A percentile compares a stretch with the other conserved stretches of the same genome.
These are phyloP conservation scores for Leptopilina drosophilae DNA, from an alignment of 2,888 invertebrate genomes.

Conservation along the genomic window DNA sequence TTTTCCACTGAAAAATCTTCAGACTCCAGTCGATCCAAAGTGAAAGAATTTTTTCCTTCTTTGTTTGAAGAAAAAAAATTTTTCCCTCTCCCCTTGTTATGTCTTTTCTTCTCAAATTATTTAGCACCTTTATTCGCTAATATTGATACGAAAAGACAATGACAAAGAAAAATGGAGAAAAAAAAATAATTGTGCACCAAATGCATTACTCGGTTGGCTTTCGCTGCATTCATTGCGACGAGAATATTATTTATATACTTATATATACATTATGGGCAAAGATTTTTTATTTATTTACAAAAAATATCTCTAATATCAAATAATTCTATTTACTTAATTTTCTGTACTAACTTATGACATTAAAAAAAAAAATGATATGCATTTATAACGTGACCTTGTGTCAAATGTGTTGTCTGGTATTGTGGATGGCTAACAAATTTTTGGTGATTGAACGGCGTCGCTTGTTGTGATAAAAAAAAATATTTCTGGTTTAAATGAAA, in stretches of 20 bases:
- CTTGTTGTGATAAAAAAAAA: conserved; percentile 48
- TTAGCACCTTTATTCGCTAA: conserved; percentile 51
- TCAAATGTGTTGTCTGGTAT: conserved; percentile 73
- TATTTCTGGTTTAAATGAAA: background rate
- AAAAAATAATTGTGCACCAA: conserved; percentile 49
- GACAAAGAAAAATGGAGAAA: background rate
- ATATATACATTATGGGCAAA: conserved; percentile 59
- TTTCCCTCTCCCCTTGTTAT: conserved; percentile 54
- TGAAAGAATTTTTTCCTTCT: background rate
- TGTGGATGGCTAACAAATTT: conserved; percentile 72
- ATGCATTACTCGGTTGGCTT: conserved; percentile 68
- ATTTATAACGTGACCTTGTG: conserved; percentile 60
- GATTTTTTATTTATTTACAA: conserved; percentile 48
- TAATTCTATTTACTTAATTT: conserved; percentile 51
- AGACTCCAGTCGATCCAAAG: background rate
- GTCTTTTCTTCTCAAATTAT: conserved; percentile 51
- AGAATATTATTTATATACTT: conserved; percentile 37
- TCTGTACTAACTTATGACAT: conserved; percentile 60
- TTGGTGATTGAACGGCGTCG: conserved; percentile 62
- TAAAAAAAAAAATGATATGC: conserved; percentile 45
- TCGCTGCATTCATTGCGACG: conserved; percentile 67
- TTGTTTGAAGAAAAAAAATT: conserved; percentile 41
- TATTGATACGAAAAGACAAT: conserved; percentile 46
- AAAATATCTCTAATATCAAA: conserved; percentile 39
- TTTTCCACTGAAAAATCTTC: background rate